Conservation (phyloP, 2,113 vertebrate genomes). For the Ptyas mucosa region DNA sequence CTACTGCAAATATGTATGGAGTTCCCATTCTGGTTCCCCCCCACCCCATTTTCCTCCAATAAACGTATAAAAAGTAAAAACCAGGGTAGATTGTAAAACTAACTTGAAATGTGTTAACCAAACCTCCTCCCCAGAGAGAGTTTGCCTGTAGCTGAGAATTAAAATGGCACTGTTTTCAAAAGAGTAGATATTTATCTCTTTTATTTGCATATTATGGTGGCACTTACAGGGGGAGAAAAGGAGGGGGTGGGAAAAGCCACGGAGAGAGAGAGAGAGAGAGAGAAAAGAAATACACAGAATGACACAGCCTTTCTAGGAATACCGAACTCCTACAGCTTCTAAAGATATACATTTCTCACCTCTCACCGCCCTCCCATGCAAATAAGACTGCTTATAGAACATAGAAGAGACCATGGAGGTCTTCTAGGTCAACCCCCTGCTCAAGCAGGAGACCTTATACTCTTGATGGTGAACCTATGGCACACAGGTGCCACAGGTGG, state of each 20-base stretch:
- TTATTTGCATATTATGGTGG: neutral
- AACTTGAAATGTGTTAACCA: neutral
- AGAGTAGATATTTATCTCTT: neutral
- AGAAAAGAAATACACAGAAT: neutral
- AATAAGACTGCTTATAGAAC: neutral
- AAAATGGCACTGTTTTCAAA: neutral
- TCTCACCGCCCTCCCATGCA: neutral
- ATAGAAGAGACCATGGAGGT: neutral
- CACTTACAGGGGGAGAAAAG: neutral
- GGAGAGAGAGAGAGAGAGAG: neutral
- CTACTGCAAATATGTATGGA: neutral
- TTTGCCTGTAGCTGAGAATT: neutral
- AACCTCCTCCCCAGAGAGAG: neutral
- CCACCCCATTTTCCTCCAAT: neutral
- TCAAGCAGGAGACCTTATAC: too few species aligned
- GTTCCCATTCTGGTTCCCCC: neutral
- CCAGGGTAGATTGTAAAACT: neutral
- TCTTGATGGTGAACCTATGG: too few species aligned
- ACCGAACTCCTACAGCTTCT: neutral
- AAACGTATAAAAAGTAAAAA: neutral
- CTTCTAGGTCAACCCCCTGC: too few species aligned
- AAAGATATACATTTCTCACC: neutral
- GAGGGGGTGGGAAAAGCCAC: neutral
- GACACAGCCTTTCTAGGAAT: neutral
- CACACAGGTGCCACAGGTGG: too few species aligned